A percentile compares a stretch with the other conserved stretches of the same genome.
Evolutionary conservation across 2,113 vertebrate genomes (phyloP).

Genomic region (Bolborhynchus lineola): DNA sequence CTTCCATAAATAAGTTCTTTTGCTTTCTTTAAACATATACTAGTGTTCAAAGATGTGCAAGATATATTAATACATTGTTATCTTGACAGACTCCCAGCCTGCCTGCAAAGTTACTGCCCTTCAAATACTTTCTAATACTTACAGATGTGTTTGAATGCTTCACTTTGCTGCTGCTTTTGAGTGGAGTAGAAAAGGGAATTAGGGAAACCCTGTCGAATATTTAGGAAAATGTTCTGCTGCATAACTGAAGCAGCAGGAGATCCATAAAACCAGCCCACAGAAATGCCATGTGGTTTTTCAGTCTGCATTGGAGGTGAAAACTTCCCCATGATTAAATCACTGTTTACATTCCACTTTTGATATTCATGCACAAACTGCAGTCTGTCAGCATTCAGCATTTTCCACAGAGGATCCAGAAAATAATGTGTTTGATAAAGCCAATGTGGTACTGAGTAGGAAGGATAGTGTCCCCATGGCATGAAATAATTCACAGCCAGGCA

Average conservation of each 20-base stretch:
- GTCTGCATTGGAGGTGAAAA: neutral
- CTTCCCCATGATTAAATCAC: neutral
- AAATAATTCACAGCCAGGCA: slow-evolving; percentile 15
- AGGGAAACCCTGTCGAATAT: neutral
- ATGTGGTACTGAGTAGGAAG: neutral
- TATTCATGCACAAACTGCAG: neutral
- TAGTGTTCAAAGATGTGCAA: neutral
- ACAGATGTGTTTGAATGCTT: slow-evolving; percentile 18
- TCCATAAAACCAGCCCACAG: neutral
- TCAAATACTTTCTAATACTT: slow-evolving; percentile 32
- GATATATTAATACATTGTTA: neutral
- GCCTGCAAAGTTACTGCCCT: neutral
- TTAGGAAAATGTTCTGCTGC: slow-evolving; percentile 47
- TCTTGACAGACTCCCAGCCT: neutral
- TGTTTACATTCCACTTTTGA: slow-evolving; percentile 15
- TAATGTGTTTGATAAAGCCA: neutral
- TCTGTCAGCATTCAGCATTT: slow-evolving; percentile 11
- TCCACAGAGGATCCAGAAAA: slow-evolving; percentile 20
- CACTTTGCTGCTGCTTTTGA: slow-evolving; percentile 7
- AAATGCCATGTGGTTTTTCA: neutral
- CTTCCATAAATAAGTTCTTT: neutral
- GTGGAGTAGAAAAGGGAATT: neutral
- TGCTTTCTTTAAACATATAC: neutral
- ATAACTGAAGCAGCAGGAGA: neutral
- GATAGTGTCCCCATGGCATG: neutral